Conservation (phyloP, 2,797 vertebrate species). For the Stomatorhinus walkeri region DNA sequence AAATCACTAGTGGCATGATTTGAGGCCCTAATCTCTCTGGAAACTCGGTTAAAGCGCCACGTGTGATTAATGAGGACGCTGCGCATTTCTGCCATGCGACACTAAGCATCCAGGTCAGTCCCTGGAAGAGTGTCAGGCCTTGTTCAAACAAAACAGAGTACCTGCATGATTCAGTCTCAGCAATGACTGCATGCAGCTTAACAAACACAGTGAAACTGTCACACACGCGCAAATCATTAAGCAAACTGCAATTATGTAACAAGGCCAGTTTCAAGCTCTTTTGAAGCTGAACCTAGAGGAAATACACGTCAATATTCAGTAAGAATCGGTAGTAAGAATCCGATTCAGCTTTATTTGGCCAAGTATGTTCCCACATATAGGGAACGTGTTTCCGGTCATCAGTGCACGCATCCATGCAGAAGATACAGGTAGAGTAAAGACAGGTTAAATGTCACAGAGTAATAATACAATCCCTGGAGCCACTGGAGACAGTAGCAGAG, state of each 20-base stretch:
- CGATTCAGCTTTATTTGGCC: neutral
- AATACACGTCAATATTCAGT: neutral
- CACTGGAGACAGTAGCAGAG: neutral
- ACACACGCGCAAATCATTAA: neutral
- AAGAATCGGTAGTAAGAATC: neutral
- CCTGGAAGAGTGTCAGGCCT: neutral
- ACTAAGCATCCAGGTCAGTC: neutral
- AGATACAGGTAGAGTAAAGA: neutral
- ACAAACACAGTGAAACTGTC: neutral
- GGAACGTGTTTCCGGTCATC: neutral
- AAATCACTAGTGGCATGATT: neutral
- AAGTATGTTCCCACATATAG: neutral
- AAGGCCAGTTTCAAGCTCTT: neutral
- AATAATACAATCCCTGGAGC: neutral
- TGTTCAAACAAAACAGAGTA: neutral
- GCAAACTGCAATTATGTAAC: neutral
- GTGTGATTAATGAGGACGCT: conserved; percentile 7
- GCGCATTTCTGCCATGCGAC: neutral
- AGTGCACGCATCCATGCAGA: neutral
- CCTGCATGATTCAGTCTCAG: neutral
- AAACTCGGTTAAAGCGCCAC: neutral
- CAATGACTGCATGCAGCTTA: neutral
- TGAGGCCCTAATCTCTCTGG: neutral
- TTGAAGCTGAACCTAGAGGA: neutral
- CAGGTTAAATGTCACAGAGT: neutral